Evolutionary conservation across 1,140 invertebrate genomes (phyloP).

Genomic region (Neodiprion virginianus): DNA sequence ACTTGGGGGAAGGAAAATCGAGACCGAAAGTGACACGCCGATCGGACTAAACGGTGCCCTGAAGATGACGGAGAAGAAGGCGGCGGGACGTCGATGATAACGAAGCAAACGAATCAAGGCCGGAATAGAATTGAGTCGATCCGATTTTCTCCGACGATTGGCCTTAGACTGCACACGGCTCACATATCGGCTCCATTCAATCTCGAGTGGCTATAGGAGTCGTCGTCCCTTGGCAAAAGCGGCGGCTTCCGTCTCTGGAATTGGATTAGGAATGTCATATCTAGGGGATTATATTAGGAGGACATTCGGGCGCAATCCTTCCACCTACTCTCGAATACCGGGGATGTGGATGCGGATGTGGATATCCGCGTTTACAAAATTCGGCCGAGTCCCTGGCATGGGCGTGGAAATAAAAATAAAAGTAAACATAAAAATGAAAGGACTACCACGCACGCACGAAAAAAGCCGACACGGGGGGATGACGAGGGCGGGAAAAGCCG

Average conservation of each 20-base stretch:
- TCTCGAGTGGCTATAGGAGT: not conserved
- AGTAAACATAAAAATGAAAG: slow-evolving; percentile 6
- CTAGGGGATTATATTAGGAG: slow-evolving; percentile 4
- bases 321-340: not conserved
- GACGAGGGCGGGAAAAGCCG: not conserved
- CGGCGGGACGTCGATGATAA: slow-evolving; percentile 32
- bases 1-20: too few species aligned
- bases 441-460: not conserved
- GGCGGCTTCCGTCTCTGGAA: not conserved
- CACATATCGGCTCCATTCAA: not conserved
- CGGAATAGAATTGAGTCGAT: slow-evolving; percentile 56
- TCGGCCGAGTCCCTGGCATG: not conserved
- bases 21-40: too few species aligned
- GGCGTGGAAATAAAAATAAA: slow-evolving; percentile 6
- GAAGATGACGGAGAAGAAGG: not conserved
- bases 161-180: slow-evolving; percentile 9
- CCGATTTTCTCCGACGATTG: slow-evolving; percentile 51
- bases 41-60: too few species aligned
- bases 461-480: too few species aligned
- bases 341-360: too few species aligned
- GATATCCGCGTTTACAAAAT: too few species aligned
- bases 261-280: slow-evolving; percentile 7
- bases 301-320: slow-evolving; percentile 4
- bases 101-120: slow-evolving; percentile 50
- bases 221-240: too few species aligned